Evolutionary conservation across 2,113 vertebrate genomes (phyloP).

Genomic region (Serilophus lunatus): DNA sequence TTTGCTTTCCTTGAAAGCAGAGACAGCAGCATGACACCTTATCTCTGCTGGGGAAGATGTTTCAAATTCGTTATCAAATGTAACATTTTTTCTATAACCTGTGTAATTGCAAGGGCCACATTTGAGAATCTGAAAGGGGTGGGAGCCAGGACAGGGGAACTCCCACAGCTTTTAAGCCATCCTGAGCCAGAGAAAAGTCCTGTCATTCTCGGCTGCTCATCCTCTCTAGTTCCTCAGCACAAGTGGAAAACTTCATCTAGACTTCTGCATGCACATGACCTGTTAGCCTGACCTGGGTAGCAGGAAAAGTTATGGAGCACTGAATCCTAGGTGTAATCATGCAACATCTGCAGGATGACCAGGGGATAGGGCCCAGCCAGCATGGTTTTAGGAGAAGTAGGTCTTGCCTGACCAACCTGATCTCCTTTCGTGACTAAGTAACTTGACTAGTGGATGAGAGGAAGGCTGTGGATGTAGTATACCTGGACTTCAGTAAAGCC

Average conservation of each 20-base stretch:
- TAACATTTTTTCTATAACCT: background rate
- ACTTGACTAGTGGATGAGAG: too few species aligned
- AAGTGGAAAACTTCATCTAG: background rate
- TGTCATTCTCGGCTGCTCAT: background rate
- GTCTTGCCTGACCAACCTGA: too few species aligned
- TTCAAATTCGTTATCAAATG: background rate
- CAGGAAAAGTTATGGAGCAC: too few species aligned
- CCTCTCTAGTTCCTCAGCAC: background rate
- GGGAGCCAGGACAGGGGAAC: background rate
- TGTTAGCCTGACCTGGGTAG: too few species aligned
- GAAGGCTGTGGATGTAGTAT: too few species aligned
- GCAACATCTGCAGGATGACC: too few species aligned
- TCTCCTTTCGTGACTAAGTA: too few species aligned
- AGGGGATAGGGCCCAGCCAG: too few species aligned
- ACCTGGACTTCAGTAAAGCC: too few species aligned
- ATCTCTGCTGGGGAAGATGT: background rate
- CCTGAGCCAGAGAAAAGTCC: background rate
- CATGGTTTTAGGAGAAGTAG: too few species aligned
- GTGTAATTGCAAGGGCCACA: background rate
- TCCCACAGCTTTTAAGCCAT: background rate
- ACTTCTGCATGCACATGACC: background rate
- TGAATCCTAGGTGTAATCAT: too few species aligned
- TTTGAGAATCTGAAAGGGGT: background rate
- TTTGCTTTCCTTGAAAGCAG: background rate
- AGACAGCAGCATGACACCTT: background rate